Base-by-base conservation (phyloP, 2,888 invertebrate genomes). In the Neria commutata region DNA sequence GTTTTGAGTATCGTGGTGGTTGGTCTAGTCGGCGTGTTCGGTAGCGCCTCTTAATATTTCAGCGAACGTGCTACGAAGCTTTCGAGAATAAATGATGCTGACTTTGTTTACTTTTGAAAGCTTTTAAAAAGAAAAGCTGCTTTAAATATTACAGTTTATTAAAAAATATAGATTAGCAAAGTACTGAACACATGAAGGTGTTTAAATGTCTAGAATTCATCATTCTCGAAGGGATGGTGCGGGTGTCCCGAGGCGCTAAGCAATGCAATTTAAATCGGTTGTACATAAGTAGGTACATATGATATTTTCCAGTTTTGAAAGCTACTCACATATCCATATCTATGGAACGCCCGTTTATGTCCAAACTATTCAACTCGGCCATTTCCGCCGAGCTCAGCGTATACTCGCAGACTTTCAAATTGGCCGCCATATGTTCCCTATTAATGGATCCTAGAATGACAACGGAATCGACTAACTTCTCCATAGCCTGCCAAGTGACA, bases 401-500 rank as follows among this genome's bases (percentile, higher is more conserved):
- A 55, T 75, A 74, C 54, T 75, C 70, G 66, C 74, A 87, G 8
- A 74, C 78, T 11, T 84, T 83, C 56, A 93, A 69, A 10, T 94
- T 67, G 34, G 90, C 83, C 53, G 87, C 83, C 3, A 93, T 80
- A 80, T 94, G 94, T 49, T 85, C 82, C 66, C 85, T 85, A 79
- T 91, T 94, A 76, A 94, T 94, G 24, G 91, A 91, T 6, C 82
- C 64, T 88, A 45, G 88, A 88, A 68, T 85, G 87, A 0, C 85
- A 85, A 2, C 92, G n/a, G 79, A 82, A 23, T 85, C 83, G 3
- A 89, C 88, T n/a, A 88, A 82, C 4, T 87, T 83, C 76, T 94
- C 94, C 86, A 94, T 82, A 0, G 85, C 90, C 74, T 86, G 85
- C 88, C 89, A 91, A 0, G 90, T 89, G 66, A 90, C 93, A 1